Evolutionary conservation across 2,113 vertebrate genomes (phyloP), one percentile per base, ranked within the genome.

Genomic region (Oryzias woworae): DNA sequence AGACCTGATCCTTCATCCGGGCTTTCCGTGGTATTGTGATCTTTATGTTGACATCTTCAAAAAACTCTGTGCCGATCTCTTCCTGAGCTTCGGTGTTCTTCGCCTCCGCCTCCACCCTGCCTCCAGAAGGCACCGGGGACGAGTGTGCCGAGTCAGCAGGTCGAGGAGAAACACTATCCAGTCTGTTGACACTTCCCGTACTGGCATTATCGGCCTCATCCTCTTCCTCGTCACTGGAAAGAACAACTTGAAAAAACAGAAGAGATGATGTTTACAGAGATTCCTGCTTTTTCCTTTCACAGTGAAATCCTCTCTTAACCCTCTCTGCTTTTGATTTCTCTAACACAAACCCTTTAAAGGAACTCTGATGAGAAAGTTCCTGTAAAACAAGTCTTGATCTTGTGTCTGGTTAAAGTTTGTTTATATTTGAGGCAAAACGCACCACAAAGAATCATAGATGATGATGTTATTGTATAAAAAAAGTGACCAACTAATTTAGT

Each of bases 1-100:
- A 12, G 8, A 97, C 97, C 93, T 95, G 92, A 73, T 98, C 96
- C 83, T 95, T 98, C 95, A 97, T 96, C 76, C 93, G 93, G 70
- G 92, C 91, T 87, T 94, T 94, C 79, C 94, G 91, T 17, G 95
- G 94, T 69, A 94, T 76, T 3, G 80, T 77, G 73, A 94, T 62
- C 70, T 90, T 93, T 74, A 90, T 77, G 82, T 93, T 93, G 66
- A 91, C 72, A 20, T 98, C 93, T 51, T 91, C 80, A 28, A 94
- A 91, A 85, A 90, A 92, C 28, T 90, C 94, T 0, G 43, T 4
- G 58, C 73, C 84, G 8, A 86, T 53, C 61, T 94, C 93, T 36
- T 96, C 95, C 78, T 88, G 89, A 75, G 93, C 93, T 7, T 28
- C 84, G 14, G 88, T 83, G 58, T 93, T 94, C 81, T 96, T 96